Base-by-base conservation (phyloP, 1,140 invertebrate species). In the Cydia amplana region DNA sequence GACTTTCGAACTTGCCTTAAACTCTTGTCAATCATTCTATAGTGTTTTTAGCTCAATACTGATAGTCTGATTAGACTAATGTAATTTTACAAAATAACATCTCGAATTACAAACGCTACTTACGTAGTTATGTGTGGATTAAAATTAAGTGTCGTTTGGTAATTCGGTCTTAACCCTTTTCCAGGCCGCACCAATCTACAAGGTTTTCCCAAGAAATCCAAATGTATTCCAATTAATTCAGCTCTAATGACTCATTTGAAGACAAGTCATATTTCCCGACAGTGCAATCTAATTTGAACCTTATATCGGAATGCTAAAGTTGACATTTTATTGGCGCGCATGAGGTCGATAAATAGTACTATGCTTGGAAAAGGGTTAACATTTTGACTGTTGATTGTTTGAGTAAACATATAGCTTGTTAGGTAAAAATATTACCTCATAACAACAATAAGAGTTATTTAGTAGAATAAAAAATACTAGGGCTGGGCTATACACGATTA, bases 61-160 rank as follows among this genome's bases (percentile, higher is more conserved):
- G 16, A 67, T 67, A 32, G 64, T 67, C 64, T 67, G 64, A 67
- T 67, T 67, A 67, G 64, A 67, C 64, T 67, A 36, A 32, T n/a
- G 51, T 55, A 18, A 14, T 18, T 55, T 55, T 55, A 55, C 51
- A 55, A 55, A 18, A 46, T 46, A 55, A 18, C 12, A 18, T 18
- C 51, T 55, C n/a, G n/a, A 55, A 55, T 55, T 55, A 55, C 51
- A 18, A 20, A 18, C 51, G 51, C 7, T 55, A 18, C 51, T 7
- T 55, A 18, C 7, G n/a, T 55, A 55, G 0, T n/a, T 51, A 18
- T n/a, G 16, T 51, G 4, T n/a, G 7, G 46, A n/a, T 51, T 51
- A 51, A 16, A 60, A 60, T 60, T 12, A 10, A 60, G 55, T 23
- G 6, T 23, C 55, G 18, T 60, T 60, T 60, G 55, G 6, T 18